Base-by-base conservation (phyloP, 2,113 vertebrate species). In the Apteryx owenii region DNA sequence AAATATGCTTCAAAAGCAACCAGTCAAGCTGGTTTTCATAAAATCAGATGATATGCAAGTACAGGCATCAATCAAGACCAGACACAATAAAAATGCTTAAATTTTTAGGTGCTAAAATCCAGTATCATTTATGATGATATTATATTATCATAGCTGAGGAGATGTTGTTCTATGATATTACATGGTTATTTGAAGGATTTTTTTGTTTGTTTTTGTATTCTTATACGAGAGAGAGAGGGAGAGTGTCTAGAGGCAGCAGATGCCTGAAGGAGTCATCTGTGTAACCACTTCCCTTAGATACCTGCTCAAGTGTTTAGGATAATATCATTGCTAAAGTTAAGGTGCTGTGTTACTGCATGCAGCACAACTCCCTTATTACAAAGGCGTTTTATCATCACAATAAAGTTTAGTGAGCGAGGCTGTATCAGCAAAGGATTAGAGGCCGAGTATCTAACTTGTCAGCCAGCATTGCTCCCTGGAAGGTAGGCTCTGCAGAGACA, bases 71-170 rank as follows among this genome's bases (percentile, higher is more conserved):
- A 13, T 65, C 62, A 72, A 51, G 46, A 71, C 13, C 42, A 61
- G n/a, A 5, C n/a, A 46, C 15, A 2, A 2, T 62, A 31, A 53
- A 65, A 80, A 70, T 12, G 3, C 33, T 69, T 85, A 50, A 10
- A 54, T 79, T 96, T 89, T 72, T 66, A 48, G 12, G 8, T 91
- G 38, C 38, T 87, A 53, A 69, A 85, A 77, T 62, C 8, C n/a
- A 62, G 18, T 48, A 53, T 21, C 7, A 4, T 38, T 42, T 84
- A 12, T 1, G 0, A 38, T 85, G 53, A 31, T 83, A 5, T 3
- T 66, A 31, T 56, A 9, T 31, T 31, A 29, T 56, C 54, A 31
- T 16, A 31, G 5, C 15, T 61, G 8, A 42, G 22, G 38, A 65
- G 38, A 12, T 85, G 22, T 22, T 72, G 78, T 93, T 40, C 56